phyloP scores from a whole-genome alignment of 2,888 invertebrate genomes.

The Drosophila stalkeri region DNA sequence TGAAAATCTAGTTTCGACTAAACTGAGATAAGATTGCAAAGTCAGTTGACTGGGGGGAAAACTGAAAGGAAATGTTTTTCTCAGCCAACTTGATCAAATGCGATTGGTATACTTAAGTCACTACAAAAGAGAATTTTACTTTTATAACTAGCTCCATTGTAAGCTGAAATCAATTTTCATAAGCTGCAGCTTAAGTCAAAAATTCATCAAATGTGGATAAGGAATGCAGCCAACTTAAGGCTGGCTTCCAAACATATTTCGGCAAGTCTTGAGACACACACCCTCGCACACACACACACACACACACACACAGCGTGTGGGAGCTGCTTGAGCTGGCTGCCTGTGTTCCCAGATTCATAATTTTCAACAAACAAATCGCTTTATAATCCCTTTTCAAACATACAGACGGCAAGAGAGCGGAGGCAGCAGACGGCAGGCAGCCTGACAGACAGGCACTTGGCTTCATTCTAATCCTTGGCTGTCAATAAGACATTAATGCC shows the following conservation, averaged over 20 bases:
- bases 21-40: conserved; percentile 30
- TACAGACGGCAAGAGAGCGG: conserved; percentile 24
- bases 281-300: background rate
- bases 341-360: conserved; percentile 72
- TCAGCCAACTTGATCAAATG: background rate
- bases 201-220: conserved; percentile 59
- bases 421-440: conserved; percentile 3
- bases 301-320: conserved; percentile 58
- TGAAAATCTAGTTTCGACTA: conserved; percentile 1
- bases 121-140: background rate
- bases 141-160: conserved; percentile 34
- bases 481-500: conserved; percentile 78
- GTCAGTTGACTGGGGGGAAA: background rate
- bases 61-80: background rate
- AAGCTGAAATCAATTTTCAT: conserved; percentile 49
- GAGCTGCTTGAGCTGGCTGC: conserved; percentile 46
- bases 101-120: conserved; percentile 14
- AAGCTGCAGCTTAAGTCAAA: conserved; percentile 63
- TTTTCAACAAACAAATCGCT: conserved; percentile 78
- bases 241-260: conserved; percentile 38
- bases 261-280: conserved; percentile 32
- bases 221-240: conserved; percentile 21
- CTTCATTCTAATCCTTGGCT: conserved; percentile 74
- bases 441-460: conserved; percentile 59
- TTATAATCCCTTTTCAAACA: conserved; percentile 78